Evolutionary conservation across 2,797 vertebrate species (phyloP), one percentile per base, ranked within the genome.

Genomic region (Xiphorhynchus erythropygius): DNA sequence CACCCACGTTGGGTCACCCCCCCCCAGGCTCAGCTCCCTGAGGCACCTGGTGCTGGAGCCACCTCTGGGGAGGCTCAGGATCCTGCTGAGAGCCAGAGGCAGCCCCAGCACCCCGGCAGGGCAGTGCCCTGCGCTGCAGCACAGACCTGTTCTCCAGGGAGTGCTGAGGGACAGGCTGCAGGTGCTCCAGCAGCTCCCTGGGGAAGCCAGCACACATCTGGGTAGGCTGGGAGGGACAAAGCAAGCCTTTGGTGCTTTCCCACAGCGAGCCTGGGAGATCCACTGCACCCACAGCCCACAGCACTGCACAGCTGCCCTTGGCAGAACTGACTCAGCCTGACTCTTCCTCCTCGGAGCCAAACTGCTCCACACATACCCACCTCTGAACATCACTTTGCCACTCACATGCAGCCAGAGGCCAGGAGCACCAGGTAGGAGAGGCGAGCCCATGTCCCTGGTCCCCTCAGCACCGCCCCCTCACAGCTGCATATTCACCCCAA

Each of bases 81-180:
- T 4, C 13, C 52, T 19, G 32, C 18, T 13, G 4, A 6, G 69
- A 37, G 64, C 30, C 8, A 0, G 62, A 28, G 25, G 14, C 46
- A 28, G 52, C 52, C 22, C 30, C 2, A 4, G 4, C 19, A 18
- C 1, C 41, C 9, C 41, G 0, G 8, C 1, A 10, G 42, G 37
- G 5, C 81, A 5, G 37, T 0, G 30, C 68, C 33, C 33, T 0
- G 4, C 0, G 46, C 84, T 32, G 62, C 0, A 0, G 35, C 42
- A 19, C 0, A 0, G 19, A 10, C 10, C 62, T 3, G 28, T 17
- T 39, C 47, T 33, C n/a, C 53, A 1, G 2, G 21, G 10, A 30
- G 13, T 0, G 8, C 33, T 4, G 12, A 8, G 49, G 0, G 28
- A 8, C 4, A 4, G 23, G 33, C 35, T 23, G 0, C 2, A 0